Percentiles rank a stretch among this genome's conserved stretches.
Conservation (phyloP, 2,888 invertebrate genomes). For the Drosophila kanekoi region DNA sequence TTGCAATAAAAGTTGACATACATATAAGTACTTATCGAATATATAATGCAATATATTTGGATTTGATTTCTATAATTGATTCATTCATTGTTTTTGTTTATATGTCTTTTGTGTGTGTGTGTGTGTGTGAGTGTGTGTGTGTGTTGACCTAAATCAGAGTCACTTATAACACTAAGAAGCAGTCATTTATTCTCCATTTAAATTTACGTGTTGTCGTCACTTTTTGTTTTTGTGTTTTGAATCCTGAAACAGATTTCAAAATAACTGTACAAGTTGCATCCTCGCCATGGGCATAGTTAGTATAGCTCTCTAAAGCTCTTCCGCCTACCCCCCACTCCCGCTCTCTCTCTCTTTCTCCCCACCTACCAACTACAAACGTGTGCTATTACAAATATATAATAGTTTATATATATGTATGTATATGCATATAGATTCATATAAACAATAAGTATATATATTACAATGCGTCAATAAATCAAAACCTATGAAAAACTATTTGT, state of each 20-base stretch:
- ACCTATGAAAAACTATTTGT: conserved; percentile 30
- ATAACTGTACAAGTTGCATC: conserved; percentile 74
- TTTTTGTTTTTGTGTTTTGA: conserved; percentile 60
- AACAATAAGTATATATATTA: conserved; percentile 56
- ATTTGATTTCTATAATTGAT: conserved; percentile 74
- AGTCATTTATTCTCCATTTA: conserved; percentile 85
- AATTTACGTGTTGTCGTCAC: conserved; percentile 80
- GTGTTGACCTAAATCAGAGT: conserved; percentile 74
- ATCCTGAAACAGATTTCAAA: conserved; percentile 81
- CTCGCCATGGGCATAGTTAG: conserved; percentile 29
- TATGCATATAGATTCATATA: conserved; percentile 38
- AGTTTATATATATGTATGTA: conserved; percentile 43
- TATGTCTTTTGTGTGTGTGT: background rate
- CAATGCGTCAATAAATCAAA: conserved; percentile 52
- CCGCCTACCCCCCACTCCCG: background rate
- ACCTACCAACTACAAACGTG: conserved; percentile 54
- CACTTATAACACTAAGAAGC: conserved; percentile 83
- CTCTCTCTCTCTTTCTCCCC: background rate
- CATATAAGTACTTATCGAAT: conserved; percentile 62
- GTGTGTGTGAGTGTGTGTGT: conserved; percentile 18
- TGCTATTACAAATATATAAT: conserved; percentile 62
- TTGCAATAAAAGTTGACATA: conserved; percentile 62
- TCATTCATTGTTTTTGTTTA: conserved; percentile 24
- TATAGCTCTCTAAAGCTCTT: conserved; percentile 38
- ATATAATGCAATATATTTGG: conserved; percentile 74